Percentiles rank a stretch among this genome's conserved stretches.
phyloP scores from a whole-genome alignment of 30 jellyfish, hydroid and myxozoan species.

The Chrysaora quinquecirrha region DNA sequence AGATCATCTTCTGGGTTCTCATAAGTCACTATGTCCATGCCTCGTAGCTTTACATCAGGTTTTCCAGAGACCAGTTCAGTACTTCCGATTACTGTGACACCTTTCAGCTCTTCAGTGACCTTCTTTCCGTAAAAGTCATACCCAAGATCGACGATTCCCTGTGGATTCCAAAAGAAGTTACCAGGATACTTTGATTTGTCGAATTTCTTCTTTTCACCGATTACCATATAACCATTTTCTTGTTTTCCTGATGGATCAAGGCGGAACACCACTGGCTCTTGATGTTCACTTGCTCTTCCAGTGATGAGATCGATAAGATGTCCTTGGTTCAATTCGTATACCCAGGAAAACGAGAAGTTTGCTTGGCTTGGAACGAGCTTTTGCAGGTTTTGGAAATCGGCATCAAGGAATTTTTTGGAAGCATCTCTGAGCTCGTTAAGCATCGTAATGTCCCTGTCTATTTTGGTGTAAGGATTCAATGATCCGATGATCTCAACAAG shows the following conservation, averaged over 20 bases:
- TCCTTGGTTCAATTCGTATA: not conserved
- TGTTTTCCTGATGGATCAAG: not conserved
- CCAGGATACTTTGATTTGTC: not conserved
- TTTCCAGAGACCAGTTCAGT: not conserved
- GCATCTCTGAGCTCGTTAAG: not conserved
- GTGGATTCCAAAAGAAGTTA: not conserved
- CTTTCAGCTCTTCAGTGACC: not conserved
- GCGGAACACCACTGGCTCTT: not conserved
- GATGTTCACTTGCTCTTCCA: not conserved
- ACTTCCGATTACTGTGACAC: not conserved
- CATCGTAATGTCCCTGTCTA: not conserved
- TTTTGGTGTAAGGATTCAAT: not conserved
- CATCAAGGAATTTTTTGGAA: not conserved
- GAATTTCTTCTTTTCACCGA: not conserved
- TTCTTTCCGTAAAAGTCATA: not conserved
- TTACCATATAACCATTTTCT: not conserved
- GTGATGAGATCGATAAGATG: not conserved
- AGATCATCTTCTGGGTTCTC: not conserved
- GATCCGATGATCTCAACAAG: not conserved
- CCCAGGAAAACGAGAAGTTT: not conserved
- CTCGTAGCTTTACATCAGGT: not conserved
- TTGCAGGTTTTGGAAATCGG: not conserved
- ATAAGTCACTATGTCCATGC: not conserved
- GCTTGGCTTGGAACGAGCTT: not conserved
- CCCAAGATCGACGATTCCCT: not conserved